Conservation (phyloP, 1,140 invertebrate species). For the Cyclargus thomasi region DNA sequence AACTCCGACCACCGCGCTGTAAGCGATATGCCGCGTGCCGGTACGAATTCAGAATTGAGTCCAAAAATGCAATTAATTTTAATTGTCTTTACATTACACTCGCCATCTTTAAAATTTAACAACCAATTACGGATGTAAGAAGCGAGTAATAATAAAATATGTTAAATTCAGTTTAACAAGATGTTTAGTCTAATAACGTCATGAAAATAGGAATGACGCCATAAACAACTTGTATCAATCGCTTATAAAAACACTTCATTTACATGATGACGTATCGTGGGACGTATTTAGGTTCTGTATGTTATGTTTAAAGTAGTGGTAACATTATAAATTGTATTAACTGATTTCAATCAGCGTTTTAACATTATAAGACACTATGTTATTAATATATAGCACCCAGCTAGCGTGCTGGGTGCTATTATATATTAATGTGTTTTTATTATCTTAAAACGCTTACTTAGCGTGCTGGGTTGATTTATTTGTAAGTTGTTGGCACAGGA, state of each 20-base stretch:
- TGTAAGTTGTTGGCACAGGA: too few species aligned
- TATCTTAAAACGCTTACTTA: too few species aligned
- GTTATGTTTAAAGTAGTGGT: background rate
- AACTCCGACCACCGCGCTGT: background rate
- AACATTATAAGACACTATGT: too few species aligned
- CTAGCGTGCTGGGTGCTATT: too few species aligned
- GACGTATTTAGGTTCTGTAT: background rate
- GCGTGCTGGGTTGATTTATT: too few species aligned
- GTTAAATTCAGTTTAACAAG: background rate
- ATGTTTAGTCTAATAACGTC: background rate
- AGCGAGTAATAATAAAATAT: background rate
- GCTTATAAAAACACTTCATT: background rate
- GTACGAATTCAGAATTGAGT: constrained; percentile 7
- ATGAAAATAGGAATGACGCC: constrained; percentile 4
- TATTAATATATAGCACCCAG: too few species aligned
- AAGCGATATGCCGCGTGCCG: background rate
- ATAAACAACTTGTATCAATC: background rate
- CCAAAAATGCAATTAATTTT: constrained; percentile 21
- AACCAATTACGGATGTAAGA: constrained; percentile 1
- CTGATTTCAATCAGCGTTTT: too few species aligned
- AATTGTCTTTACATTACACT: constrained; percentile 11
- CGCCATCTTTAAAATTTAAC: background rate
- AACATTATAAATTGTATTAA: too few species aligned
- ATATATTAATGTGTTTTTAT: too few species aligned
- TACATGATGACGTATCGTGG: background rate